Evolutionary conservation across 2,888 invertebrate species (phyloP).

Genomic region (Spatulosminthurus flaviceps): DNA sequence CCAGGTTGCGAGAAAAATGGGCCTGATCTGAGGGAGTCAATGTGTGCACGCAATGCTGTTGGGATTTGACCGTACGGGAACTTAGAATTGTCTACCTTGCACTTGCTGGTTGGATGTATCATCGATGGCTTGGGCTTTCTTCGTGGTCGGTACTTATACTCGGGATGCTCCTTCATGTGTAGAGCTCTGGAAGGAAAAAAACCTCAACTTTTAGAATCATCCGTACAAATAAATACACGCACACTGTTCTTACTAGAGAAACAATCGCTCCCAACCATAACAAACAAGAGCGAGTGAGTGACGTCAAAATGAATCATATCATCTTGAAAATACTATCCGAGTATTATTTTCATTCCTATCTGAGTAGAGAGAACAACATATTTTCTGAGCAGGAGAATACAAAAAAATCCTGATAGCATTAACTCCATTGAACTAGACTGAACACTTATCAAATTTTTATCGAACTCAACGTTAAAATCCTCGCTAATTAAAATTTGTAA

Average conservation of each 20-base stretch:
- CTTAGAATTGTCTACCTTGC: slow-evolving; percentile 57
- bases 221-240: not conserved
- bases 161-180: slow-evolving; percentile 68
- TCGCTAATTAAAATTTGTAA: not conserved
- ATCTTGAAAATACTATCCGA: not conserved
- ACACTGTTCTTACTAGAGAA: not conserved
- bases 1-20: slow-evolving; percentile 50
- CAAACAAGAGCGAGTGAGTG: not conserved
- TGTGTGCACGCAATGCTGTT: slow-evolving; percentile 54
- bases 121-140: slow-evolving; percentile 76
- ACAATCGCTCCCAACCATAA: not conserved
- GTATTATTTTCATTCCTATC: not conserved
- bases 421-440: not conserved
- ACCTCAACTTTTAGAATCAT: not conserved
- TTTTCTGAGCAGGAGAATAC: too few species aligned
- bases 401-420: not conserved
- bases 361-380: too few species aligned
- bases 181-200: slow-evolving; percentile 67
- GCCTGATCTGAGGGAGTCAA: slow-evolving; percentile 49
- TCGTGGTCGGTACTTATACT: slow-evolving; percentile 68
- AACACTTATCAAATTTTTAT: not conserved
- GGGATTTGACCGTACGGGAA: slow-evolving; percentile 56
- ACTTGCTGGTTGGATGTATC: slow-evolving; percentile 57
- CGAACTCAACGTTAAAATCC: not conserved
- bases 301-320: not conserved